Evolutionary conservation across 2,113 vertebrate species (phyloP), one percentile per base, ranked within the genome.

Genomic region (Sula dactylatra): DNA sequence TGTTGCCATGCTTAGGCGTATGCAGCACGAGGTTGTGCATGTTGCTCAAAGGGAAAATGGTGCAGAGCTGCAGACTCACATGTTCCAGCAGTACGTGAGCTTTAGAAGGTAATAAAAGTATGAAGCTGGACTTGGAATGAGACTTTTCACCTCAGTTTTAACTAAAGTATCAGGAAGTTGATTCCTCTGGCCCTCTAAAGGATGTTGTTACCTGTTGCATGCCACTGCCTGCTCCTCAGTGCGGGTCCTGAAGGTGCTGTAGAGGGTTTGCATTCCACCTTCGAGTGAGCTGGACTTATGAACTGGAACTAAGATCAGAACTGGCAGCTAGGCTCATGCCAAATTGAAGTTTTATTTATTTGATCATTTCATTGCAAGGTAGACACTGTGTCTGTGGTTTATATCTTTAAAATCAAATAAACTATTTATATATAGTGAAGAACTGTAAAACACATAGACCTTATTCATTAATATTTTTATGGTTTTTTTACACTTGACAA

Each of bases 301-400:
- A 97, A 97, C 96, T 97, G 90, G 95, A 97, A 95, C 79, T 90
- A 94, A 95, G 96, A 97, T 95, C 96, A 92, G 90, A 96, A 96
- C 82, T 97, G 96, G 96, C 97, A 95, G 88, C 92, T 80, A 96
- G 86, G 74, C 81, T 92, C 74, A 91, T 92, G 82, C 83, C 94
- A 97, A 97, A 96, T 85, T 96, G 97, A 98, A 98, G 96, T 98
- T 98, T 98, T 98, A 98, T 98, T 98, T 98, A 97, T 98, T 97
- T 97, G 97, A 90, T 94, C 96, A 82, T 97, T 98, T 98, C 97
- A 96, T 97, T 96, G 97, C 97, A 97, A 97, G 88, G 97, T 97
- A 98, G 98, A 98, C 98, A 84, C 88, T 94, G 74, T 97, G 97
- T 98, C 98, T 98, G 98, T 98, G 97, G 97, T 97, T 98, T 97